These are phyloP conservation scores for Nomada ruficornis DNA, from an alignment of 2,888 invertebrate species.

Conservation along the genomic window DNA sequence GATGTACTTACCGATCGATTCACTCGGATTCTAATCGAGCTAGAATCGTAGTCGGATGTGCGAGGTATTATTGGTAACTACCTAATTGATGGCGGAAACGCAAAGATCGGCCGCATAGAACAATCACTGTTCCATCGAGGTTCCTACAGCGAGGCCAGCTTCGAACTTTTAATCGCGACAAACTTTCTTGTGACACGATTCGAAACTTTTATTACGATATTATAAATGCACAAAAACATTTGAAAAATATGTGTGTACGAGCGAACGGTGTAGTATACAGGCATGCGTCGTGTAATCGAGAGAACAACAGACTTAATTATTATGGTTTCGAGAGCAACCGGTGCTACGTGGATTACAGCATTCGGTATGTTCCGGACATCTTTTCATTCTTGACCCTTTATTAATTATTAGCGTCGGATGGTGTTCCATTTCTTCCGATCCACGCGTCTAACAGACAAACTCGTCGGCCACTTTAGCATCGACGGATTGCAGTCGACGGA, in stretches of 20 bases:
- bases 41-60: background rate
- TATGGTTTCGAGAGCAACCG: conserved; percentile 72
- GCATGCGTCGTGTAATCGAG: conserved; percentile 70
- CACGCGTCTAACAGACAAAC: conserved; percentile 9
- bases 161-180: background rate
- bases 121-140: no score
- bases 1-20: background rate
- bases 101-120: no score
- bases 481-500: no score
- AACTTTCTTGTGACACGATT: conserved; percentile 70
- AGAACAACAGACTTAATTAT: conserved; percentile 73
- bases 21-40: background rate
- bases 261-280: conserved; percentile 69
- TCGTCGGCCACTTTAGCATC: background rate
- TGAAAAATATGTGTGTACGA: conserved; percentile 76
- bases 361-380: conserved; percentile 31
- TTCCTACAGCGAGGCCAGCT: no score
- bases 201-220: conserved; percentile 78
- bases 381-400: background rate
- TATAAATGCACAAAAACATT: conserved; percentile 81
- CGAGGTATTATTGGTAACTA: no score
- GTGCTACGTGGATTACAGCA: conserved; percentile 65
- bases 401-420: background rate
- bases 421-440: background rate
- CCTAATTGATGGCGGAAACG: no score